Conservation (phyloP, 2,888 invertebrate species). For the Dynastes hyllus region DNA sequence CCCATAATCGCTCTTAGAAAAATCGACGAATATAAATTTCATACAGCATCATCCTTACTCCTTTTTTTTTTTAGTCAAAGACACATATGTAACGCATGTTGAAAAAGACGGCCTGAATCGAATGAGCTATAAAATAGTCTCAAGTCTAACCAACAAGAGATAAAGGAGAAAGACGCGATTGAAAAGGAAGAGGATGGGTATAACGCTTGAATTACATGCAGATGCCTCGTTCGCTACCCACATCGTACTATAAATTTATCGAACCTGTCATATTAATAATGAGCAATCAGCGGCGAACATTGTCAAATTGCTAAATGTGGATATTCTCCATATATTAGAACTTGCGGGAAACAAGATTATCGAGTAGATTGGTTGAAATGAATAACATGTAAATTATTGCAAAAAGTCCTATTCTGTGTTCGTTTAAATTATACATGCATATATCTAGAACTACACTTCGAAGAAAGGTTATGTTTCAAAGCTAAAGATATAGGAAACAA, state of each 20-base stretch:
- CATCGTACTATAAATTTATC: constrained; percentile 50
- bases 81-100: constrained; percentile 40
- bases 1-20: not conserved
- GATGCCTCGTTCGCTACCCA: constrained; percentile 48
- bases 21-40: constrained; percentile 4
- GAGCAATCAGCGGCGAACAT: constrained; percentile 48
- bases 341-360: constrained; percentile 3
- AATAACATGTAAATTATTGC: no score
- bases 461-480: no score
- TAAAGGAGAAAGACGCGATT: not conserved
- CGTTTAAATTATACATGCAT: no score
- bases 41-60: not conserved
- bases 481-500: no score
- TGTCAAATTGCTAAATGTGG: constrained; percentile 42
- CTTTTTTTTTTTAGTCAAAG: not conserved
- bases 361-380: not conserved
- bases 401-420: no score
- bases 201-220: constrained; percentile 48
- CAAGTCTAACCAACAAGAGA: constrained; percentile 13
- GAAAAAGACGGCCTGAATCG: constrained; percentile 10
- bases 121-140: constrained; percentile 36
- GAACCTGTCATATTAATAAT: constrained; percentile 52
- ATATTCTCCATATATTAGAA: constrained; percentile 23
- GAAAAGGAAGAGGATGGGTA: not conserved
- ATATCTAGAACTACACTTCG: no score